A percentile compares a stretch with the other conserved stretches of the same genome.
Evolutionary conservation across 2,113 vertebrate genomes (phyloP).

Genomic region (Ammospiza caudacuta): DNA sequence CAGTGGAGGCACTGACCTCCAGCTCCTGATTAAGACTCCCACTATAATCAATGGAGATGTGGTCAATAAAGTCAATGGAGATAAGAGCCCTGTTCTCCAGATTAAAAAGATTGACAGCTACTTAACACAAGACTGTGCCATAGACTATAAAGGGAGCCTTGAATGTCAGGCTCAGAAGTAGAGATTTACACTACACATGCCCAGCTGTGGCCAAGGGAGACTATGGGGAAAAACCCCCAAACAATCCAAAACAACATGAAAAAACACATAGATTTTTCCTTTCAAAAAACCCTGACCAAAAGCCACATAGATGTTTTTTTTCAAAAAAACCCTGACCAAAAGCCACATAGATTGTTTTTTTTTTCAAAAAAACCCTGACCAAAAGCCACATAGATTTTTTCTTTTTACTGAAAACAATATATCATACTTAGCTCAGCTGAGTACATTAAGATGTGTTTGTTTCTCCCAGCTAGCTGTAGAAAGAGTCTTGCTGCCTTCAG

Average conservation of each 20-base stretch:
- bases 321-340: fast-evolving
- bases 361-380: background rate
- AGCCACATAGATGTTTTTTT: fast-evolving
- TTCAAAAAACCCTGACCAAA: background rate
- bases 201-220: background rate
- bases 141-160: background rate
- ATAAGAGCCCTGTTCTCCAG: conserved; percentile 24
- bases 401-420: background rate
- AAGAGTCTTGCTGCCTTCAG: background rate
- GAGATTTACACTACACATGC: background rate
- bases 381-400: fast-evolving
- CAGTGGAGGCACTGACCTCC: background rate
- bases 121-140: background rate
- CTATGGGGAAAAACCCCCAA: fast-evolving
- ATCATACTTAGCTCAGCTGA: background rate
- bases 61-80: conserved; percentile 57
- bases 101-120: conserved; percentile 59
- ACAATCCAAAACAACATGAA: background rate
- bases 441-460: background rate
- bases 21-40: conserved; percentile 24
- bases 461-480: background rate
- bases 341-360: background rate
- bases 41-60: background rate
- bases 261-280: background rate
- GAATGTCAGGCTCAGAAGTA: background rate